Evolutionary conservation across 2,113 vertebrate genomes (phyloP).

Genomic region (Gavialis gangeticus): DNA sequence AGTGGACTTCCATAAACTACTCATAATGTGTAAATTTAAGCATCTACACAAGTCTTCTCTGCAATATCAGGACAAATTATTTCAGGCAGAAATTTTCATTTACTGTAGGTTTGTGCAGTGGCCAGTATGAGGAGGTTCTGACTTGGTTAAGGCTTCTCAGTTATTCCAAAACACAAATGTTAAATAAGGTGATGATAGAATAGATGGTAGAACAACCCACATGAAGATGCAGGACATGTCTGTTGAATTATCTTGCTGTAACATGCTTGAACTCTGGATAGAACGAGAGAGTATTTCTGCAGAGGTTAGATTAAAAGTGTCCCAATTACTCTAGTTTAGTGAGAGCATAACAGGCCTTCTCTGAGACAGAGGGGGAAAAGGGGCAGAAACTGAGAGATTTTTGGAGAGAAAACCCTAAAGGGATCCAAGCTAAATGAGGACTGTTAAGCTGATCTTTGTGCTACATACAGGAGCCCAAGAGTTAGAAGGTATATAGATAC

Average conservation of each 20-base stretch:
- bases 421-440: neutral
- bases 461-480: rapidly evolving
- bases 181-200: neutral
- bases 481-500: neutral
- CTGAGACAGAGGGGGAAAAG: neutral
- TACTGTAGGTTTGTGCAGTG: neutral
- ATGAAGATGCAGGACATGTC: neutral
- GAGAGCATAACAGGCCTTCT: rapidly evolving
- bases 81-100: neutral
- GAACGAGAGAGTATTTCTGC: neutral
- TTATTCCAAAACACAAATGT: neutral
- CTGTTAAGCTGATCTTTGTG: rapidly evolving
- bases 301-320: rapidly evolving
- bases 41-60: neutral
- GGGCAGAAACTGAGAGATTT: neutral
- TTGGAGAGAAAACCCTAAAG: neutral
- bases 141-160: neutral
- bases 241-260: neutral
- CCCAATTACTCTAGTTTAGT: neutral
- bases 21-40: neutral
- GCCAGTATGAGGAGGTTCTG: neutral
- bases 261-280: neutral
- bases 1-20: neutral
- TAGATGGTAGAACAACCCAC: neutral
- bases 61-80: rapidly evolving